Conservation (phyloP, 2,113 vertebrate species). For the Gobiocypris rarus region DNA sequence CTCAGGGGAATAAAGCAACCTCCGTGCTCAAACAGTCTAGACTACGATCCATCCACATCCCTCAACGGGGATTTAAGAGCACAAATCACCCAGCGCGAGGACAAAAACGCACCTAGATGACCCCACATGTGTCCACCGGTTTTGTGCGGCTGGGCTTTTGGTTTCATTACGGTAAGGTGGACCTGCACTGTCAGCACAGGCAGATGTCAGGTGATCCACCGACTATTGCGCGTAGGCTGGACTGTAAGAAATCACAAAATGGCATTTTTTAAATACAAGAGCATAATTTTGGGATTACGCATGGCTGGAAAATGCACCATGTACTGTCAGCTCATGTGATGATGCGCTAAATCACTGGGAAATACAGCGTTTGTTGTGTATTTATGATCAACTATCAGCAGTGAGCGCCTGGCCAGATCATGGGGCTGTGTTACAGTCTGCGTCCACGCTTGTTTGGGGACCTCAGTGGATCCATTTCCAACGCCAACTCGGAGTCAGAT, state of each 20-base stretch:
- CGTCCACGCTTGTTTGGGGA: conserved; percentile 92
- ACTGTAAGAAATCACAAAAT: conserved; percentile 81
- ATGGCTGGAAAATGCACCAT: conserved; percentile 60
- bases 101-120: neutral
- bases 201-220: conserved; percentile 82
- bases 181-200: conserved; percentile 75
- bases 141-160: conserved; percentile 66
- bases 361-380: conserved; percentile 49
- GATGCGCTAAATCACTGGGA: conserved; percentile 69
- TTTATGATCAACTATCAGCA: conserved; percentile 70
- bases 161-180: conserved; percentile 80
- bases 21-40: neutral
- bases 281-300: conserved; percentile 67
- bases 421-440: conserved; percentile 96
- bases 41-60: neutral
- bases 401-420: conserved; percentile 74
- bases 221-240: conserved; percentile 69
- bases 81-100: neutral
- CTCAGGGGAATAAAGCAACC: neutral
- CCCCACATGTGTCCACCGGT: conserved; percentile 27
- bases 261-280: conserved; percentile 83
- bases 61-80: neutral
- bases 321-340: conserved; percentile 63
- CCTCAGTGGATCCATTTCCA: conserved; percentile 81
- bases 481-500: conserved; percentile 79